A percentile compares a stretch with the other conserved stretches of the same genome.
Conservation (phyloP, 2,888 invertebrate genomes). For the Rutpela maculata region DNA sequence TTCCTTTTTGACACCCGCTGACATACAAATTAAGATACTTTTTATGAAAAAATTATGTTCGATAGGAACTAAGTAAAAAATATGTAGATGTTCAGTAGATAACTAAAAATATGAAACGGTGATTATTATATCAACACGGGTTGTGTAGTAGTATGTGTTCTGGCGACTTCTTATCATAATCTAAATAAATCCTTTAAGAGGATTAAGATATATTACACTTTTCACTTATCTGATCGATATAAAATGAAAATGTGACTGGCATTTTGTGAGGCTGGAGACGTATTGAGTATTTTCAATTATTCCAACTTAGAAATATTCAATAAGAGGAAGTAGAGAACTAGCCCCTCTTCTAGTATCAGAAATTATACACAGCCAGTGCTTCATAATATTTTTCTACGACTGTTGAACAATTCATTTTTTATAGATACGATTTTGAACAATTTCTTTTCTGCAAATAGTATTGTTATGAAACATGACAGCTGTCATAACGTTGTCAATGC, state of each 20-base stretch:
- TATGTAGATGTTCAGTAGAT: conserved; percentile 28
- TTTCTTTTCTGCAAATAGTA: too few species aligned
- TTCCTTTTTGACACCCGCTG: conserved; percentile 41
- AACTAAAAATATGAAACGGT: conserved; percentile 25
- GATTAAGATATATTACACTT: conserved; percentile 46
- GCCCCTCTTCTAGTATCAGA: too few species aligned
- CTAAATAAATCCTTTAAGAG: conserved; percentile 43
- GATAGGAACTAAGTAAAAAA: conserved; percentile 4
- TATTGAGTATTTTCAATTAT: conserved; percentile 23
- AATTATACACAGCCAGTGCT: too few species aligned
- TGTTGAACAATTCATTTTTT: too few species aligned
- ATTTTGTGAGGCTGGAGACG: not conserved
- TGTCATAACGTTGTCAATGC: too few species aligned
- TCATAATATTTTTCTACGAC: too few species aligned
- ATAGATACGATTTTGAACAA: too few species aligned
- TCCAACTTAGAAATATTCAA: not conserved
- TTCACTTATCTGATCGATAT: conserved; percentile 37
- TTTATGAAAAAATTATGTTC: conserved; percentile 32
- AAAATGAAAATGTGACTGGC: conserved; percentile 38
- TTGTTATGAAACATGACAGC: too few species aligned
- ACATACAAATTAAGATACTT: conserved; percentile 37
- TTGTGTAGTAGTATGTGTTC: conserved; percentile 32
- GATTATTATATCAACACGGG: conserved; percentile 40
- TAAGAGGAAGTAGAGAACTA: too few species aligned
- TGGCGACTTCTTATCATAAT: conserved; percentile 37